Conservation (phyloP, 2,113 vertebrate genomes). For the Heloderma charlesbogerti region DNA sequence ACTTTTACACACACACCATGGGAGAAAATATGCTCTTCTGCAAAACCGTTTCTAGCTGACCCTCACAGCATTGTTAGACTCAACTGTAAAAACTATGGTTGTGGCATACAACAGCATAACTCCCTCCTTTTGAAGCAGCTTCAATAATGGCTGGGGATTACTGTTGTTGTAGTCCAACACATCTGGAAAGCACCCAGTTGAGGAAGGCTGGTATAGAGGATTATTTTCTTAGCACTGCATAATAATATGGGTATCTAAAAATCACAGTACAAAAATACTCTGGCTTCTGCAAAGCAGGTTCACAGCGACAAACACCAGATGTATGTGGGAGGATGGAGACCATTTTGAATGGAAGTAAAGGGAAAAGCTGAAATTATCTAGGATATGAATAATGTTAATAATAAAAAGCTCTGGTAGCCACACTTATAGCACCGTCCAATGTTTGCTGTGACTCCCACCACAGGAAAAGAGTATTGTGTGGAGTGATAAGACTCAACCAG, state of each 20-base stretch:
- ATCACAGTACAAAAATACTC: conserved; percentile 6
- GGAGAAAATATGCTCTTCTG: neutral
- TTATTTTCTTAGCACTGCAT: neutral
- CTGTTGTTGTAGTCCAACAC: too few relatives aligned
- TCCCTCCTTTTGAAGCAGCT: neutral
- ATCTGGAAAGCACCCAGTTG: too few relatives aligned
- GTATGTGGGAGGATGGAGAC: conserved; percentile 19
- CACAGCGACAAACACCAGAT: conserved; percentile 22
- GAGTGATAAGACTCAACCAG: neutral
- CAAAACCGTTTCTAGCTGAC: neutral
- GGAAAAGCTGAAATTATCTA: neutral
- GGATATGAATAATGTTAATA: neutral
- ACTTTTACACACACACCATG: neutral
- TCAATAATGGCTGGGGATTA: too few relatives aligned
- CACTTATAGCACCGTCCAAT: neutral
- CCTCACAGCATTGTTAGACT: neutral
- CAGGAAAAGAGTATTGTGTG: neutral
- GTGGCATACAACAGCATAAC: neutral
- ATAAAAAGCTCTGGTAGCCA: neutral
- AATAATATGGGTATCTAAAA: neutral
- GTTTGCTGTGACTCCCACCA: neutral
- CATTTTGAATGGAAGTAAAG: conserved; percentile 13
- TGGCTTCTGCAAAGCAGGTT: conserved; percentile 13
- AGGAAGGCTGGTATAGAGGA: neutral
- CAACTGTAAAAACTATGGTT: neutral